A percentile compares a stretch with the other conserved stretches of the same genome.
phyloP scores from a whole-genome alignment of 2,888 invertebrate genomes.

The Sphinx pinastri region DNA sequence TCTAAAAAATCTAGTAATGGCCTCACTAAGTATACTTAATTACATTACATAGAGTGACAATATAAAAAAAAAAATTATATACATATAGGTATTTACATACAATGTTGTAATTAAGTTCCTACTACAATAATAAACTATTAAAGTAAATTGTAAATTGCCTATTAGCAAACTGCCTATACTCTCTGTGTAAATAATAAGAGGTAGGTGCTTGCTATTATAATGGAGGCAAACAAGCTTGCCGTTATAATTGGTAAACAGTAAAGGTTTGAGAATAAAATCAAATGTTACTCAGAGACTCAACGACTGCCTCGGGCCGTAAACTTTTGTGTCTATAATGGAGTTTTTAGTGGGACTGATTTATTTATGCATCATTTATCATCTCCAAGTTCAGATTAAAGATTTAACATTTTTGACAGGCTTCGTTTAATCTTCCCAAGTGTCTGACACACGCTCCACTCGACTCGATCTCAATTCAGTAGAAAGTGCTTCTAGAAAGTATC shows the following conservation, averaged over 20 bases:
- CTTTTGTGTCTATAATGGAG: conserved; percentile 47
- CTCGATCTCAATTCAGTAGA: conserved; percentile 35
- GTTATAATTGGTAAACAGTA: not conserved
- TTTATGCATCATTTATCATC: conserved; percentile 66
- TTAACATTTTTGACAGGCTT: conserved; percentile 64
- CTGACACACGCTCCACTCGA: conserved; percentile 56
- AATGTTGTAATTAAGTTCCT: too few species aligned
- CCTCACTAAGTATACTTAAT: too few species aligned
- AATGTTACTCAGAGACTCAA: not conserved
- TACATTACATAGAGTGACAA: too few species aligned
- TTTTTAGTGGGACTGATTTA: conserved; percentile 60
- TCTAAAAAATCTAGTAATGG: too few species aligned
- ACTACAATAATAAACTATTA: too few species aligned
- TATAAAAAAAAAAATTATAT: too few species aligned
- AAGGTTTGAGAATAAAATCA: not conserved
- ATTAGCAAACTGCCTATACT: not conserved
- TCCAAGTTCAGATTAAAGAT: conserved; percentile 63
- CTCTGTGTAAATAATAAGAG: too few species aligned
- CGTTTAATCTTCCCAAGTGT: conserved; percentile 67
- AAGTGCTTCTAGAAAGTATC: conserved; percentile 29
- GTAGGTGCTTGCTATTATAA: too few species aligned
- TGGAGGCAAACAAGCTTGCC: too few species aligned
- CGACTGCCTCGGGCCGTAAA: not conserved
- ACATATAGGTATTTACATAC: too few species aligned
- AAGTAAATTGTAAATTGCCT: not conserved